Evolutionary conservation across 2,113 vertebrate species (phyloP).

Genomic region (Accipiter virgatus): DNA sequence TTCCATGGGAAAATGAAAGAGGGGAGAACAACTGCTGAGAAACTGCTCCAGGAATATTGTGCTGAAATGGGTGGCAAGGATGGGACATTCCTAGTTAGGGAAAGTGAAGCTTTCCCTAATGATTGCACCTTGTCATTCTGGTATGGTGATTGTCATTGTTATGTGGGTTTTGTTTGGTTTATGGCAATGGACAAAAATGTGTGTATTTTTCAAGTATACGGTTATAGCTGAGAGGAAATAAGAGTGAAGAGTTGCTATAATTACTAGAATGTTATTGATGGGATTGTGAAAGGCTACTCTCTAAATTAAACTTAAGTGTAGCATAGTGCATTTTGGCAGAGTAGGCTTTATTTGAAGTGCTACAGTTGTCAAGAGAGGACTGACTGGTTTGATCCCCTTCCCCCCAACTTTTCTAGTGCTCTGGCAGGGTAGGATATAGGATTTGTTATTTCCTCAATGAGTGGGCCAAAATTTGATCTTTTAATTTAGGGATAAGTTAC

Average conservation of each 20-base stretch:
- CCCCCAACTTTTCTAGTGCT: background rate
- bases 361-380: background rate
- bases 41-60: conserved; percentile 88
- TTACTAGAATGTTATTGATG: background rate
- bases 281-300: background rate
- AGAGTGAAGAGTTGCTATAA: background rate
- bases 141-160: conserved; percentile 63
- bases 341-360: background rate
- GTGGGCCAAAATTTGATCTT: background rate
- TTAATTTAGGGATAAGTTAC: background rate
- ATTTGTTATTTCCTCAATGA: background rate
- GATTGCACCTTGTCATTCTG: conserved; percentile 94
- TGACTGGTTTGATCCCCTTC: background rate
- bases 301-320: background rate
- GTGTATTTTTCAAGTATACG: background rate
- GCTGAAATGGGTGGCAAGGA: conserved; percentile 84
- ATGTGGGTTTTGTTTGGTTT: background rate
- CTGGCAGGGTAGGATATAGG: background rate
- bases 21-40: conserved; percentile 85
- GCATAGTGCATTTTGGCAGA: background rate
- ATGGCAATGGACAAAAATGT: background rate
- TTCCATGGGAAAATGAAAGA: conserved; percentile 89
- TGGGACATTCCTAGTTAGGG: conserved; percentile 91
- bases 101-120: conserved; percentile 82
- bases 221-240: background rate